Evolutionary conservation across 2,113 vertebrate species (phyloP).

Genomic region (Mus spicilegus): DNA sequence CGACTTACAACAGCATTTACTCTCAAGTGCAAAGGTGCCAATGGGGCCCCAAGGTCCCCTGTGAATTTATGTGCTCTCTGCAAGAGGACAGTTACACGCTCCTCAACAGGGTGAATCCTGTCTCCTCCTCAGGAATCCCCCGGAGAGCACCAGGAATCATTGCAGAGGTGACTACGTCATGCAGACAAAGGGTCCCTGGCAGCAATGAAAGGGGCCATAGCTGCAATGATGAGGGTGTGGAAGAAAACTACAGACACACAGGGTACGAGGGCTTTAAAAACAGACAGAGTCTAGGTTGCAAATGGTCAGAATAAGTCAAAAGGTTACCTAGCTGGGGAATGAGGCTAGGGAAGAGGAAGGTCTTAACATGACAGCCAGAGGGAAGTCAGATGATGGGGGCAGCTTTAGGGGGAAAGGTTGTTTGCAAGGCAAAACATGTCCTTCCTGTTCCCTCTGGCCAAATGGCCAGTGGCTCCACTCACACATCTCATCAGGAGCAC

Average conservation of each 20-base stretch:
- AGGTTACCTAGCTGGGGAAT: neutral
- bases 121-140: neutral
- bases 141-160: neutral
- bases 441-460: neutral
- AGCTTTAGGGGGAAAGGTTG: neutral
- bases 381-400: neutral
- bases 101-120: neutral
- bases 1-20: neutral
- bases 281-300: neutral
- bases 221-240: no score
- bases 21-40: neutral
- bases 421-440: neutral
- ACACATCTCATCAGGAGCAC: neutral
- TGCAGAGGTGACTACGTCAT: accelerated
- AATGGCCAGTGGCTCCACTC: neutral
- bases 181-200: neutral
- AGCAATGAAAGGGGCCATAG: neutral
- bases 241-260: neutral
- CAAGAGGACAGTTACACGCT: neutral
- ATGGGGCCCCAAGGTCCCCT: neutral
- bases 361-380: neutral
- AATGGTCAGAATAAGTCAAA: neutral
- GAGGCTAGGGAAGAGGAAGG: neutral
- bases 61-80: neutral
- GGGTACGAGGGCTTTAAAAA: neutral